Evolutionary conservation across 2,797 vertebrate species (phyloP), one percentile per base, ranked within the genome.

Genomic region (Iguana delicatissima): DNA sequence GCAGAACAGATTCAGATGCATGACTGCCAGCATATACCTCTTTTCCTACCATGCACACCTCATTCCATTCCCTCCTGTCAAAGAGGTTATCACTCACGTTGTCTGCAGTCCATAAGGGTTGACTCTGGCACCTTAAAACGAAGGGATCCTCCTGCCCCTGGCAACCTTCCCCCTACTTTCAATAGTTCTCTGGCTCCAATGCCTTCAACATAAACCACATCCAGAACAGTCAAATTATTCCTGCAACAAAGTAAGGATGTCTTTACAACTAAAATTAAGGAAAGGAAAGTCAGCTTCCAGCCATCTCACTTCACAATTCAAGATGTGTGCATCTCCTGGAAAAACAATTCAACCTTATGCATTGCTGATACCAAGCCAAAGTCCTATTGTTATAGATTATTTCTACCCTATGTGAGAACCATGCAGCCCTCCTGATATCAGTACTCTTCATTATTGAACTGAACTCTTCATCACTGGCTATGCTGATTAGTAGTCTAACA

Each of bases 111-210:
- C 99, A 99, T 99, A 1, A 99, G 98, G 0, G 98, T 99, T 14
- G 99, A 99, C 94, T 99, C 99, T 24, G 99, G 99, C 72, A 99
- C 99, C n/a, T 99, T 99, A 94, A 99, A 99, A 84, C 99, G 98
- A 85, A 99, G 98, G 0, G 99, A 99, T 4, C 98, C 98, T 85
- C 98, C 98, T 0, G 98, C 94, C 0, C 99, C 99, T 0, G 99
- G 99, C 5, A 99, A 97, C 92, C 99, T 98, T 55, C 99, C 99
- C 0, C 99, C 99, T 1, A 99, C 97, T 95, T 98, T 98, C 74
- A 99, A 97, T 91, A 99, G 96, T 96, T 99, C 99, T 95, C 98
- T 98, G 14, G 99, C 98, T 88, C 99, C 99, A 38, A 98, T 98
- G 87, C 99, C 99, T 96, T 97, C 98, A 89, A 99, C 98, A 0